Evolutionary conservation across 1,140 invertebrate genomes (phyloP).

Genomic region (Bicyclus anynana): DNA sequence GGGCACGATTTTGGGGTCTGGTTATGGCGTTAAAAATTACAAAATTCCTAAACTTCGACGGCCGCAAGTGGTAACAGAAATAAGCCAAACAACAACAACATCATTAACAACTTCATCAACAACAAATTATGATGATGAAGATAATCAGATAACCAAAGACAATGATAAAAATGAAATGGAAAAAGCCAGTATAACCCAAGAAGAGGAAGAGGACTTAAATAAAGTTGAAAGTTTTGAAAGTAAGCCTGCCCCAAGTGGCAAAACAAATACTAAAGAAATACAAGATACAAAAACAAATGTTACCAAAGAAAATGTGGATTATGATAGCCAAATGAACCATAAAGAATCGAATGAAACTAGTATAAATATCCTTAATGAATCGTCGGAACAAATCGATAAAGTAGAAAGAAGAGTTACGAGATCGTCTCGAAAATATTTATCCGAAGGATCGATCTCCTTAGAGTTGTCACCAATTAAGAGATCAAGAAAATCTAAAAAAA

Average conservation of each 20-base stretch:
- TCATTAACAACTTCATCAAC: too few species aligned
- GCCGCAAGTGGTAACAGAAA: constrained; percentile 27
- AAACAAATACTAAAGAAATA: constrained; percentile 8
- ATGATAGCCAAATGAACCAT: background rate
- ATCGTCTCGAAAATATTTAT: constrained; percentile 29
- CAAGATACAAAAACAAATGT: background rate
- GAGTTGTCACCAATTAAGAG: constrained; percentile 22
- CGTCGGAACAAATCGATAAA: constrained; percentile 13
- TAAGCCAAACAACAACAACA: constrained; percentile 17
- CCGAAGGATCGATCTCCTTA: background rate
- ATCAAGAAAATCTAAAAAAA: constrained; percentile 29
- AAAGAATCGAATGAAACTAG: constrained; percentile 13
- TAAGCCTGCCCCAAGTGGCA: background rate
- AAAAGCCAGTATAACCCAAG: background rate
- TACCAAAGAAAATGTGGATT: background rate
- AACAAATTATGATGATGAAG: constrained; percentile 5
- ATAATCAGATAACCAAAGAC: too few species aligned
- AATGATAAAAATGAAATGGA: background rate
- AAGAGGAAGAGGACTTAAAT: background rate
- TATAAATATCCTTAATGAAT: background rate
- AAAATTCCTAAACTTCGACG: constrained; percentile 82
- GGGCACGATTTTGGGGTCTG: constrained; percentile 58
- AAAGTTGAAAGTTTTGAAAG: background rate
- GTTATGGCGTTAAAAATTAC: constrained; percentile 80
- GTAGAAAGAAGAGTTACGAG: constrained; percentile 40